phyloP scores from a whole-genome alignment of 2,888 invertebrate genomes.

The Tuta absoluta region DNA sequence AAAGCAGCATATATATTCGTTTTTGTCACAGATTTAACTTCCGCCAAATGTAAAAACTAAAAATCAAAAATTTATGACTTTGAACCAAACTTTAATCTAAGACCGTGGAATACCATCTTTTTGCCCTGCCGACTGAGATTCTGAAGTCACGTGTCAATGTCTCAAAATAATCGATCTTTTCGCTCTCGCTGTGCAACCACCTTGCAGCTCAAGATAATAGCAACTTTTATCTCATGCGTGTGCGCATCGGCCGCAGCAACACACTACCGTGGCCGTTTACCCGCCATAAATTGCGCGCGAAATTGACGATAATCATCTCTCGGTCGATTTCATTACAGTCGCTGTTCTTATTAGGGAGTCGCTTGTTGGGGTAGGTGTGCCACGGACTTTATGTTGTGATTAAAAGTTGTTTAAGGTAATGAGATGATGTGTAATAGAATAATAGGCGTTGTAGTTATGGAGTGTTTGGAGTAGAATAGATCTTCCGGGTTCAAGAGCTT shows the following conservation, averaged over 20 bases:
- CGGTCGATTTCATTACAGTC: constrained; percentile 62
- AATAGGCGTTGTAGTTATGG: no score
- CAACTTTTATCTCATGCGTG: constrained; percentile 63
- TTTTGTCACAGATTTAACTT: no score
- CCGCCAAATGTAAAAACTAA: no score
- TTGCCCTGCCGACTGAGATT: no score
- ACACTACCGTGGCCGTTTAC: constrained; percentile 43
- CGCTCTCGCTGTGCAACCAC: constrained; percentile 41
- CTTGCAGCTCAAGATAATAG: constrained; percentile 56
- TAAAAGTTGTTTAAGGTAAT: neutral
- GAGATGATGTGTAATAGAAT: neutral
- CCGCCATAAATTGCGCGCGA: constrained; percentile 64
- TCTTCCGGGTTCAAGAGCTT: no score
- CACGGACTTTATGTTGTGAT: constrained; percentile 15
- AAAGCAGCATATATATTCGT: no score
- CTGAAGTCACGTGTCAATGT: neutral
- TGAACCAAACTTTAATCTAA: no score
- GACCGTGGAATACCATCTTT: no score
- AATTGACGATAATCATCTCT: constrained; percentile 72
- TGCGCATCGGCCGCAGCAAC: constrained; percentile 54
- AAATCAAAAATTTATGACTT: no score
- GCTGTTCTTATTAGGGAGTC: constrained; percentile 53
- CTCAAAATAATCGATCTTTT: neutral
- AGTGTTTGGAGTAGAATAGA: no score
- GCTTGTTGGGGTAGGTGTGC: constrained; percentile 23